phyloP scores from a whole-genome alignment of 2,888 invertebrate genomes.

The Pedicia rivosa region DNA sequence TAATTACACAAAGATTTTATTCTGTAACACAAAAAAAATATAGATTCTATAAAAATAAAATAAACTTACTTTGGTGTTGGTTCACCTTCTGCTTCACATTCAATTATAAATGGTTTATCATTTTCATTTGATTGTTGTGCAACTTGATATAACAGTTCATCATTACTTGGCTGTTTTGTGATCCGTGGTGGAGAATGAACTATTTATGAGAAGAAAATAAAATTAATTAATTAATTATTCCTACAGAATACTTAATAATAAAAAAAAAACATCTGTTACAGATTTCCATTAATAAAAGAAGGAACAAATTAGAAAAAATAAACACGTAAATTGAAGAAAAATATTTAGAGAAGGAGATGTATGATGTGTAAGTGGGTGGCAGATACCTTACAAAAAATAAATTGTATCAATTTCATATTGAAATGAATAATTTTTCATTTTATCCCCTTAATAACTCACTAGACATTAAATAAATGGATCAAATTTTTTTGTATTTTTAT shows the following conservation, averaged over 20 bases:
- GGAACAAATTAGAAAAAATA: background rate
- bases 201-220: slow-evolving; percentile 27
- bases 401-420: too few species aligned
- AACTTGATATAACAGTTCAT: slow-evolving; percentile 84
- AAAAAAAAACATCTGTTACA: background rate
- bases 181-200: slow-evolving; percentile 84
- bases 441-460: too few species aligned
- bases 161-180: slow-evolving; percentile 81
- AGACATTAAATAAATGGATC: too few species aligned
- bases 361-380: background rate
- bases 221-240: slow-evolving; percentile 4
- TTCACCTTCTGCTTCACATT: slow-evolving; percentile 92
- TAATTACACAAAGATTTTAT: too few species aligned
- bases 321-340: background rate
- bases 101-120: slow-evolving; percentile 87
- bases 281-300: background rate
- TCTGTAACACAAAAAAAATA: too few species aligned
- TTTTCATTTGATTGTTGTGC: slow-evolving; percentile 65
- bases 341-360: background rate
- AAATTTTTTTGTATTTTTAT: too few species aligned
- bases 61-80: slow-evolving; percentile 82
- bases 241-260: too few species aligned
- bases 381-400: too few species aligned
- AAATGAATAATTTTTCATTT: too few species aligned
- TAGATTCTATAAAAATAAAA: too few species aligned